Base-by-base conservation (phyloP, 2,888 invertebrate genomes). In the Bugula neritina region DNA sequence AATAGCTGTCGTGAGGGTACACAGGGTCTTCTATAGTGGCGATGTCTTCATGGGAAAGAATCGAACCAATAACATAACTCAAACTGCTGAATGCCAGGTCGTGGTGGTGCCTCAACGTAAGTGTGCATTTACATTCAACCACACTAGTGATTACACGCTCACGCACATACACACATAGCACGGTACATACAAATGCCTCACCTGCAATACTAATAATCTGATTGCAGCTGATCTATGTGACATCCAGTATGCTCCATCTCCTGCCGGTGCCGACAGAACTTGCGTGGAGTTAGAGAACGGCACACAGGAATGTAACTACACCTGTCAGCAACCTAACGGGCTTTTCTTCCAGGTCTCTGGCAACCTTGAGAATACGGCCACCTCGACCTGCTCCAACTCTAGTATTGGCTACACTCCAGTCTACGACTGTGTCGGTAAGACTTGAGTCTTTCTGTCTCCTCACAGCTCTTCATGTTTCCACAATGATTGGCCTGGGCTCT, bases 221-320 rank as follows among this genome's bases (percentile, higher is more conserved):
- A 63, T 63, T 63, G 2, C 34, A 63, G 63, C 31, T 31, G 31
- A 63, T 31, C 27, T 63, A n/a, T 63, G 63, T n/a, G 27, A 13
- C 2, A 10, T 10, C 10, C 31, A 29, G 31, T 63, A 31, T 31
- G 63, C 63, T 63, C 63, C 63, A 29, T 13, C 27, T 17, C 63
- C 63, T 25, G 31, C 27, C 13, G 63, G 27, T 3, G 63, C 63
- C 31, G 27, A 27, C 31, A 63, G 5, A 27, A 27, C 13, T 31
- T 63, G 63, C 31, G 31, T 17, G 27, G 34, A 34, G 17, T 27
- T 63, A 13, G 25, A 27, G 13, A 34, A 31, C n/a, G 63, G 63
- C 5, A 27, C 25, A 25, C 2, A 10, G 17, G 5, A 34, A 31
- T 63, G 63, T 31, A 63, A 31, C 31, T 63, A 63, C 63, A 63